Evolutionary conservation across 2,888 invertebrate species (phyloP), one percentile per base, ranked within the genome.

Genomic region (Hypsopygia costalis): DNA sequence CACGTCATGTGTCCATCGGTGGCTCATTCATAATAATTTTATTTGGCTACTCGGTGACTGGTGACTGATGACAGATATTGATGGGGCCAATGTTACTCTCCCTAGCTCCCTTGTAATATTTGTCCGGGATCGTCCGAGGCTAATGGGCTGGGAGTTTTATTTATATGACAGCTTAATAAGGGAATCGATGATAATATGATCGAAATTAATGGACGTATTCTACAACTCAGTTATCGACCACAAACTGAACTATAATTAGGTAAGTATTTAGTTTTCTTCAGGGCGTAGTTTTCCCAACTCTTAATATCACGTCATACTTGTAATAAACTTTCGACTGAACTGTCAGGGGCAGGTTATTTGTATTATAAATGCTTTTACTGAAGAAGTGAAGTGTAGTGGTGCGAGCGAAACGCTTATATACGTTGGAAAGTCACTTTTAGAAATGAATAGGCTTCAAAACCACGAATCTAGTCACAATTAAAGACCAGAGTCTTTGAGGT

Each of bases 61-160:
- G 71, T 73, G 71, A 70, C 76, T 62, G 77, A 66, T 76, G 87
- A 81, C 85, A 81, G 83, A 74, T 82, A 88, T 87, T 83, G 83
- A 87, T 87, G 85, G 62, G 64, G 61, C 52, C 69, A 52, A 62
- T 62, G 66, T 68, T 62, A 56, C 63, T 56, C 55, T 59, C 64
- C 50, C 65, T 66, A 64, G 52, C 69, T 66, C 68, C 74, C 74
- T 61, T 61, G 58, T 64, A 55, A 72, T 74, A 69, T 74, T 72
- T 71, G 64, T 62, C 62, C 51, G 63, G 60, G 62, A 64, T 64
- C 70, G 61, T 55, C 54, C 55, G 49, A 40, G 54, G 62, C 65
- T 82, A 81, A 82, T 80, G 72, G 69, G 47, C 54, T 51, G 69
- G 73, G 73, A 70, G 73, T 74, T 74, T 71, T 79, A 80, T 80